Percentiles rank a stretch among this genome's conserved stretches.
These are phyloP conservation scores for Drosophila acutilabella DNA, from an alignment of 2,888 invertebrate species.

Conservation along the genomic window DNA sequence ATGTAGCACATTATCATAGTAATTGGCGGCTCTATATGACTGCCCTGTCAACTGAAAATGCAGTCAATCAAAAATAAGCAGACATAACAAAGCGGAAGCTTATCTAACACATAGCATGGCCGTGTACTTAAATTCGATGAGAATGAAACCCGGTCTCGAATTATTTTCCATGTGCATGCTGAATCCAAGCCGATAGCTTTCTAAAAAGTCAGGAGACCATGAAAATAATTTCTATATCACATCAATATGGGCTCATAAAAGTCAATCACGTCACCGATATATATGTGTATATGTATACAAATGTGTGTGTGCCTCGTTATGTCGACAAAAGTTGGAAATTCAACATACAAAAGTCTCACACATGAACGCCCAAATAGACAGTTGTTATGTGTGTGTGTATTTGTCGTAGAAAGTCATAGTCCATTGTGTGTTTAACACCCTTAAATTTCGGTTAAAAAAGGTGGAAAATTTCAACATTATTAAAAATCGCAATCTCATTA, in stretches of 20 bases:
- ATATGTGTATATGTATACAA: neutral
- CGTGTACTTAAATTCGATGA: constrained; percentile 43
- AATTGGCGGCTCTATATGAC: constrained; percentile 58
- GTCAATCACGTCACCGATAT: constrained; percentile 68
- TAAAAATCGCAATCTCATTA: neutral
- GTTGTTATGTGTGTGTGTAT: constrained; percentile 4
- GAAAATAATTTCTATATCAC: constrained; percentile 73
- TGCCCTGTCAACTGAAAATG: constrained; percentile 50
- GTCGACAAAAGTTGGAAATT: constrained; percentile 34
- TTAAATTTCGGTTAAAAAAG: constrained; percentile 37
- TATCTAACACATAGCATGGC: constrained; percentile 51
- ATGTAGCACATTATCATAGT: constrained; percentile 55
- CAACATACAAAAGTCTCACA: constrained; percentile 71
- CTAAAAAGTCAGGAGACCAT: constrained; percentile 71
- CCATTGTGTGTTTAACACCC: constrained; percentile 29
- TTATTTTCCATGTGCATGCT: constrained; percentile 59
- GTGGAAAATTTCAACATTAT: neutral
- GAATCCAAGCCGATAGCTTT: constrained; percentile 15
- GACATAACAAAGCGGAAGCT: constrained; percentile 74
- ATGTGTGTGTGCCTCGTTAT: constrained; percentile 41
- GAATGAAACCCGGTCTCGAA: neutral
- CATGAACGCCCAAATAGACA: constrained; percentile 56
- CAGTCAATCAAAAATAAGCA: constrained; percentile 79
- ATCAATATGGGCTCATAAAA: constrained; percentile 70
- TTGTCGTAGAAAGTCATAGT: constrained; percentile 39